Conservation (phyloP, 35 echinoderm and acorn worm species). For the Ophioderma brevispina region DNA sequence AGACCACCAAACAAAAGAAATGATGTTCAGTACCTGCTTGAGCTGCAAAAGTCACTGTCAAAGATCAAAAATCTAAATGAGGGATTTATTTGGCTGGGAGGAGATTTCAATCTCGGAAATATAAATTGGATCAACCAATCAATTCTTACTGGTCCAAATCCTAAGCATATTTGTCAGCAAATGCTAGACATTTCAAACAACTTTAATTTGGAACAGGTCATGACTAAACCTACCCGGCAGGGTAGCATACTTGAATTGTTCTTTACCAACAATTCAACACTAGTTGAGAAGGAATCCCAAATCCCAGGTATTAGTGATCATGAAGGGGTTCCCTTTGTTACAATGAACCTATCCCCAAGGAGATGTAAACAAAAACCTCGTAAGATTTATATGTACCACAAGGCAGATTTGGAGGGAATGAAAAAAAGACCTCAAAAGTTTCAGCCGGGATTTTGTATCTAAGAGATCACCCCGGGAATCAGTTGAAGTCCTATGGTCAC, state of each 20-base stretch:
- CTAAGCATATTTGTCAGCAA: background rate
- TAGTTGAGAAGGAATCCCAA: background rate
- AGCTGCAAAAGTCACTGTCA: background rate
- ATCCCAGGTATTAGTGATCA: background rate
- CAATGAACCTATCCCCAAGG: background rate
- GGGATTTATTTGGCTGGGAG: background rate
- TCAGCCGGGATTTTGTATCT: background rate
- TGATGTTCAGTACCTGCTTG: background rate
- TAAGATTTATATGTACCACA: conserved; percentile 10
- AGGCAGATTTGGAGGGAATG: background rate
- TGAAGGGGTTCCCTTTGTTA: background rate
- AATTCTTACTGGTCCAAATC: background rate
- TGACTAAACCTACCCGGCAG: background rate
- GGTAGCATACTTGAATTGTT: background rate
- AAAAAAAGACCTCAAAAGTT: background rate
- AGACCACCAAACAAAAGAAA: background rate
- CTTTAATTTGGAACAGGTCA: background rate
- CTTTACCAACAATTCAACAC: background rate
- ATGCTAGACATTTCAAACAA: background rate
- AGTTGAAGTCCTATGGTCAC: background rate
- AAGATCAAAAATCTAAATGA: background rate
- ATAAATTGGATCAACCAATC: background rate
- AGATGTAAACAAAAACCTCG: background rate
- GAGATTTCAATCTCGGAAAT: conserved; percentile 30
- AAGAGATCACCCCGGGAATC: background rate